These are phyloP conservation scores for Lepus europaeus DNA, from an alignment of 2,113 vertebrate species.

Conservation along the genomic window DNA sequence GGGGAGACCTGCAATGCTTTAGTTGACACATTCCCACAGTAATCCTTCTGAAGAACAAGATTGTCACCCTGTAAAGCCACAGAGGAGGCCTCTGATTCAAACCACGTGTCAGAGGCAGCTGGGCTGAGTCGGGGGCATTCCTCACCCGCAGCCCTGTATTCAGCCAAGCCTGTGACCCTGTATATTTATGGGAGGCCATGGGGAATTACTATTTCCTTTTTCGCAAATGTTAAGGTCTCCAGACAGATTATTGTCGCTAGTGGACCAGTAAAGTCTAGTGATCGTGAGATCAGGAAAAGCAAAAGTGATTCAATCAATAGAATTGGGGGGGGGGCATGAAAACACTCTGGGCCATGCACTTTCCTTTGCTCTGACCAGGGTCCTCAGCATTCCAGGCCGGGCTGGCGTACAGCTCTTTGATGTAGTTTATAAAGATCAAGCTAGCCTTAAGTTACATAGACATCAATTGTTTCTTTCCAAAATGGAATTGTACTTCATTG, in stretches of 20 bases:
- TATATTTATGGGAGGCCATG: neutral
- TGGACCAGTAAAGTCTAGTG: neutral
- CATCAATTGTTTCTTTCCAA: neutral
- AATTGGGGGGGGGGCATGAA: neutral
- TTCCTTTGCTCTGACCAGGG: neutral
- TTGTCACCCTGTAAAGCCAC: constrained; percentile 43
- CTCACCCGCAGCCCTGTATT: neutral
- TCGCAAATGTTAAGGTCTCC: neutral
- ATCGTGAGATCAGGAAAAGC: neutral
- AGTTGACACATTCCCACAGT: constrained; percentile 29
- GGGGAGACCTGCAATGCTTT: neutral
- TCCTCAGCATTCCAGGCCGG: neutral
- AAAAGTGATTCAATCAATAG: neutral
- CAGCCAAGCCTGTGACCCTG: neutral
- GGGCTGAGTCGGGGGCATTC: neutral
- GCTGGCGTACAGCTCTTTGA: neutral
- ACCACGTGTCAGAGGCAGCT: constrained; percentile 40
- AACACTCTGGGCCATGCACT: neutral
- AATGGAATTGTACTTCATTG: neutral
- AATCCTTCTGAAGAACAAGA: constrained; percentile 58
- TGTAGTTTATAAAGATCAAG: neutral
- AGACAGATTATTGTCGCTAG: neutral
- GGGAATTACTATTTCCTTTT: neutral
- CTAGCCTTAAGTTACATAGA: neutral
- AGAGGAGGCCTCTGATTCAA: constrained; percentile 1